Conservation (phyloP, 2,888 invertebrate species). For the Cremastinae sp. region DNA sequence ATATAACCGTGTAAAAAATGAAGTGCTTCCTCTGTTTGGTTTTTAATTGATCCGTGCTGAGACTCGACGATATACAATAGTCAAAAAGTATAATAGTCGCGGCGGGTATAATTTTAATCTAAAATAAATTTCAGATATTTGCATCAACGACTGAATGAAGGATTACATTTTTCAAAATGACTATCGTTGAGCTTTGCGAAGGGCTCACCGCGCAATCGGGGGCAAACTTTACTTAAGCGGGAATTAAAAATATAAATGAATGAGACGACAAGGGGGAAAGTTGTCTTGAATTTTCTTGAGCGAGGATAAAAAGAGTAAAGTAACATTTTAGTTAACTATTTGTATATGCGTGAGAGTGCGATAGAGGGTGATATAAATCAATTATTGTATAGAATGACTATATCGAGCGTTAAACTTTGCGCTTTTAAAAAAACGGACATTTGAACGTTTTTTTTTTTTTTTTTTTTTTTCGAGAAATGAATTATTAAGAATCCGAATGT, state of each 20-base stretch:
- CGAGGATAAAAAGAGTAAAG: slow-evolving; percentile 55
- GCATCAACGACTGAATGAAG: slow-evolving; percentile 25
- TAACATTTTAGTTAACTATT: slow-evolving; percentile 46
- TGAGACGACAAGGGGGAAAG: neutral
- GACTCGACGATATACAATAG: too few species aligned
- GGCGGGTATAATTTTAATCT: too few species aligned
- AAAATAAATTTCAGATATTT: neutral
- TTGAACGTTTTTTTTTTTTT: too few species aligned
- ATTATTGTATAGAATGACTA: slow-evolving; percentile 54
- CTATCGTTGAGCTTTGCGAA: slow-evolving; percentile 5
- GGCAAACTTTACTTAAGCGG: slow-evolving; percentile 54
- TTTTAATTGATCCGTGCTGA: too few species aligned
- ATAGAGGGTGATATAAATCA: neutral
- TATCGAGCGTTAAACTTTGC: slow-evolving; percentile 21
- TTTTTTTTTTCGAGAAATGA: too few species aligned
- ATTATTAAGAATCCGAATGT: too few species aligned
- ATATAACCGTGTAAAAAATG: too few species aligned
- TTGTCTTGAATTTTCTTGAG: slow-evolving; percentile 41
- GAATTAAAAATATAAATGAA: neutral
- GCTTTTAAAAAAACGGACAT: too few species aligned
- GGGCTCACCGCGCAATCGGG: slow-evolving; percentile 24
- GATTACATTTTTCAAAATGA: slow-evolving; percentile 9
- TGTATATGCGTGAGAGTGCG: slow-evolving; percentile 16
- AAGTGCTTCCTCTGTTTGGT: too few species aligned
- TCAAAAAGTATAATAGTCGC: neutral